A percentile compares a stretch with the other conserved stretches of the same genome.
Conservation (phyloP, 2,888 invertebrate species). For the Mayetiola destructor region DNA sequence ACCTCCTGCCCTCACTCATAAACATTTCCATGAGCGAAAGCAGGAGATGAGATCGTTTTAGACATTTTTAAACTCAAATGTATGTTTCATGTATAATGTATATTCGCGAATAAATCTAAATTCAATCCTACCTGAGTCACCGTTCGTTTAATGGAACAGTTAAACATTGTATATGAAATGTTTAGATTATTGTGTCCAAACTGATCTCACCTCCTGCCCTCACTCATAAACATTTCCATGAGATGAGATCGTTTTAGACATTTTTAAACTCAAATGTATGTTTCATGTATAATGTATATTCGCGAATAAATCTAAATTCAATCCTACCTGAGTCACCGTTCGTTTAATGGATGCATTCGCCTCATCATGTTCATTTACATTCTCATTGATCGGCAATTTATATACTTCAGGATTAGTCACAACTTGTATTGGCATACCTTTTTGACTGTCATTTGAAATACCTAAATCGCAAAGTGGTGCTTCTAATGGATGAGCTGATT, state of each 20-base stretch:
- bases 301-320: background rate
- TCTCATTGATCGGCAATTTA: background rate
- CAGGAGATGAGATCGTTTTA: no score
- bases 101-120: background rate
- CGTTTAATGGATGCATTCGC: background rate
- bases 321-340: background rate
- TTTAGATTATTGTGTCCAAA: no score
- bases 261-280: background rate
- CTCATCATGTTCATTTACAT: background rate
- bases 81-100: background rate
- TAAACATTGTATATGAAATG: no score
- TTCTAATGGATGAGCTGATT: slow-evolving; percentile 65
- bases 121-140: background rate
- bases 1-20: no score
- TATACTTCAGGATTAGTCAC: background rate
- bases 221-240: no score
- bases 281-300: background rate
- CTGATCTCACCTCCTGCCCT: no score
- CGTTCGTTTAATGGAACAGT: background rate
- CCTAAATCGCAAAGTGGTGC: slow-evolving; percentile 5
- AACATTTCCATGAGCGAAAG: no score
- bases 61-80: background rate
- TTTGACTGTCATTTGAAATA: background rate
- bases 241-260: no score
- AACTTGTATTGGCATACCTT: background rate